A percentile compares a stretch with the other conserved stretches of the same genome.
phyloP scores from a whole-genome alignment of 2,888 invertebrate species.

The Tachystola acroxantha region DNA sequence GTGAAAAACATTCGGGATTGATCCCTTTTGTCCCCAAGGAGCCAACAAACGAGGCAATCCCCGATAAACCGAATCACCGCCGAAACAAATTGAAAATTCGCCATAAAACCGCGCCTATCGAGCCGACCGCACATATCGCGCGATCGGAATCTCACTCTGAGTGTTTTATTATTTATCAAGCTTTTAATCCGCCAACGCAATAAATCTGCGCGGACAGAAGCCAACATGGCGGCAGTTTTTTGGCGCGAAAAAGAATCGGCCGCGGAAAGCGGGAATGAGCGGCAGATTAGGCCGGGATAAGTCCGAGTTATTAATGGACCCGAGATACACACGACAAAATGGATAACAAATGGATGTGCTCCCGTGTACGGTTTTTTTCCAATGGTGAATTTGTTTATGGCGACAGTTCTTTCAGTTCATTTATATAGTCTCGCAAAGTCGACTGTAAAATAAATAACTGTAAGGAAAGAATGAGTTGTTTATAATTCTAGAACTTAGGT shows the following conservation, averaged over 20 bases:
- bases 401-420: conserved; percentile 18
- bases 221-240: conserved; percentile 60
- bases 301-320: conserved; percentile 73
- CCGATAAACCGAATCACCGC: conserved; percentile 36
- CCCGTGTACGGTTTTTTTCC: conserved; percentile 24
- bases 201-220: conserved; percentile 64
- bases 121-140: conserved; percentile 22
- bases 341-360: conserved; percentile 62
- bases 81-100: conserved; percentile 60
- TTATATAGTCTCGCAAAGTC: background rate
- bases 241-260: conserved; percentile 69
- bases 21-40: conserved; percentile 24
- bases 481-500: too few species aligned
- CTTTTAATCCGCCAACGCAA: conserved; percentile 58
- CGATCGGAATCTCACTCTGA: conserved; percentile 25
- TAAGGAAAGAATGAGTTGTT: background rate
- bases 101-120: conserved; percentile 48
- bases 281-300: conserved; percentile 72
- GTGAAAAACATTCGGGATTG: conserved; percentile 19
- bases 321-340: conserved; percentile 62
- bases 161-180: conserved; percentile 55
- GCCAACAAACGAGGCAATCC: conserved; percentile 26
- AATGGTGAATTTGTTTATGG: conserved; percentile 21
- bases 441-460: background rate
- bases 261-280: conserved; percentile 75